phyloP scores from a whole-genome alignment of 2,113 vertebrate genomes.

The Ailuropoda melanoleuca region DNA sequence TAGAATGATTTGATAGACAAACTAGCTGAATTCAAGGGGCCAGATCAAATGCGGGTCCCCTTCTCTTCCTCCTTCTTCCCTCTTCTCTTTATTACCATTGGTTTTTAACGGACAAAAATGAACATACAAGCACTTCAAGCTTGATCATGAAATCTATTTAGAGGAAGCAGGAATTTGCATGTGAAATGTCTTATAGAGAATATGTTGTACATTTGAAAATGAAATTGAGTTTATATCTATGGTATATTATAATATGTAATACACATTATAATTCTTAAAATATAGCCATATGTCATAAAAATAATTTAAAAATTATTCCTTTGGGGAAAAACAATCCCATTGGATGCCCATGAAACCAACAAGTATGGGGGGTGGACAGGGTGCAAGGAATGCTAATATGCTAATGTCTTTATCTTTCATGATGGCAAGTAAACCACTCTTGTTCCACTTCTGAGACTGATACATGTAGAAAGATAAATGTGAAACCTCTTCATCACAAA shows the following conservation, averaged over 20 bases:
- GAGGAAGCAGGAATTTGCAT: neutral
- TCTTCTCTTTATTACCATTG: neutral
- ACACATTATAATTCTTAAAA: constrained; percentile 47
- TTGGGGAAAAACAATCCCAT: neutral
- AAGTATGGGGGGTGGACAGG: neutral
- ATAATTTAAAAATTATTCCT: neutral
- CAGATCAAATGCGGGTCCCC: too few relatives aligned
- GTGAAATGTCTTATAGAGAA: neutral
- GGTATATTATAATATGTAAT: neutral
- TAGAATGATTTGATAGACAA: too few relatives aligned
- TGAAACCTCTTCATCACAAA: constrained; percentile 4
- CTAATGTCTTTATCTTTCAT: constrained; percentile 21
- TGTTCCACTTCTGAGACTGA: constrained; percentile 1
- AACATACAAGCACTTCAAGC: neutral
- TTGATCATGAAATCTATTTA: neutral
- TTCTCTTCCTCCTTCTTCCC: too few relatives aligned
- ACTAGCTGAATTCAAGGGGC: too few relatives aligned
- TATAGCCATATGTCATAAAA: neutral
- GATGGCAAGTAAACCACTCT: neutral
- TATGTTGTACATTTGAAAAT: neutral
- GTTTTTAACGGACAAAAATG: neutral
- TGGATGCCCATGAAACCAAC: neutral
- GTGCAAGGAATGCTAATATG: neutral
- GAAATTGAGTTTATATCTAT: neutral
- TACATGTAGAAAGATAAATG: constrained; percentile 41